These are phyloP conservation scores for Panulirus ornatus DNA, from an alignment of 1,140 invertebrate species.

Conservation along the genomic window DNA sequence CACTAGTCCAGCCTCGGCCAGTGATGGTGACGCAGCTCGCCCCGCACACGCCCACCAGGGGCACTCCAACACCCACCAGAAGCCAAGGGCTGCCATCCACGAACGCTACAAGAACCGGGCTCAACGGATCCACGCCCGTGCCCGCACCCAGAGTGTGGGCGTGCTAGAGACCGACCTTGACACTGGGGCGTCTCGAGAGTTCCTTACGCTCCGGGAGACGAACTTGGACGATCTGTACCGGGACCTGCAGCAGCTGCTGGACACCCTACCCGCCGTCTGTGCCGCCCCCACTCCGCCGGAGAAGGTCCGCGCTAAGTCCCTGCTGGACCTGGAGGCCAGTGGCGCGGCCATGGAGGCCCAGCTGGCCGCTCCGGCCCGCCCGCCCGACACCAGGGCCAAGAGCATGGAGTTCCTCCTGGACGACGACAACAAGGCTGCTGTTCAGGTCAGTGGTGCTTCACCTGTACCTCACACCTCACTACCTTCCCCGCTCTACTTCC, in stretches of 20 bases:
- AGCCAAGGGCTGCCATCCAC: conserved; percentile 41
- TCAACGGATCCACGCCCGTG: conserved; percentile 55
- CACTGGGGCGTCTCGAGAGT: conserved; percentile 77
- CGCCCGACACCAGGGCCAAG: conserved; percentile 83
- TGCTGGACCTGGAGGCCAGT: conserved; percentile 85
- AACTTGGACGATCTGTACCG: conserved; percentile 80
- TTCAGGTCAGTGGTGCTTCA: conserved; percentile 82
- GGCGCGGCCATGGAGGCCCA: conserved; percentile 76
- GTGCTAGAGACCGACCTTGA: conserved; percentile 92
- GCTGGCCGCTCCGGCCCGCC: conserved; percentile 75
- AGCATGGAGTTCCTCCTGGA: conserved; percentile 96
- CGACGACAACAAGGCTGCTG: conserved; percentile 89
- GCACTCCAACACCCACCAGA: conserved; percentile 48
- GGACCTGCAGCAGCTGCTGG: conserved; percentile 71
- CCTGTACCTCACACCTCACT: too few species aligned
- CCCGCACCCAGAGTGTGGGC: conserved; percentile 78
- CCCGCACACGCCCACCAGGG: conserved; percentile 64
- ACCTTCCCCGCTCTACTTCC: too few species aligned
- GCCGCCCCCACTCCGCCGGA: conserved; percentile 79
- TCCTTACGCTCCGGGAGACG: conserved; percentile 67
- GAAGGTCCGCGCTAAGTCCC: conserved; percentile 85
- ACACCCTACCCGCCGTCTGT: conserved; percentile 76
- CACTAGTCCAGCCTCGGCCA: conserved; percentile 69
- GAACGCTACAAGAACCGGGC: conserved; percentile 56
- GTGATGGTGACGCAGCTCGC: conserved; percentile 77